phyloP scores from a whole-genome alignment of 2,797 vertebrate genomes.

The Neopelma chrysocephalum region DNA sequence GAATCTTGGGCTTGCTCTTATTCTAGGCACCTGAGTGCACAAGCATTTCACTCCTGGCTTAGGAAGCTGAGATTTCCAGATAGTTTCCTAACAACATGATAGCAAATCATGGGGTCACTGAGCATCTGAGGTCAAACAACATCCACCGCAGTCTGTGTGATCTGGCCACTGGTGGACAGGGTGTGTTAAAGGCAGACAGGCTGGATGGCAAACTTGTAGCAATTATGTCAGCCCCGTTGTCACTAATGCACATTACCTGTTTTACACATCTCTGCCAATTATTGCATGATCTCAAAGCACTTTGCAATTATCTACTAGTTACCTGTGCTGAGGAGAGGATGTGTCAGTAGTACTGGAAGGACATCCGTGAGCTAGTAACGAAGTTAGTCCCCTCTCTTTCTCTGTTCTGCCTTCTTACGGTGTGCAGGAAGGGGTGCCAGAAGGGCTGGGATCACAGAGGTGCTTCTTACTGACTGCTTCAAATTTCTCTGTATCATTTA shows the following conservation, averaged over 20 bases:
- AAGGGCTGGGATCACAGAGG: not conserved
- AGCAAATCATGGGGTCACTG: not conserved
- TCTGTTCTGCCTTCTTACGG: not conserved
- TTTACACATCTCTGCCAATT: rapidly evolving
- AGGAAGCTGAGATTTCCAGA: not conserved
- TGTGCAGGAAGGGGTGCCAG: not conserved
- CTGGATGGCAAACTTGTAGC: not conserved
- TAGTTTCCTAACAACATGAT: not conserved
- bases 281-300: rapidly evolving
- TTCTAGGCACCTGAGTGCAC: not conserved
- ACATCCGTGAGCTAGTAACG: rapidly evolving
- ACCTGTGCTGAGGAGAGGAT: not conserved
- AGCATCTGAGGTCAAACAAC: not conserved
- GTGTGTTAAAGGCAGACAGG: not conserved
- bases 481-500: not conserved
- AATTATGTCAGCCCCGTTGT: rapidly evolving
- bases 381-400: not conserved
- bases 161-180: not conserved
- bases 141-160: rapidly evolving
- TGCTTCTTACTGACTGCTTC: not conserved
- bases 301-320: not conserved
- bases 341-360: not conserved
- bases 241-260: not conserved
- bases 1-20: rapidly evolving
- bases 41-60: not conserved